These are phyloP conservation scores for Nymphalis io DNA, from an alignment of 1,140 invertebrate species.

Conservation along the genomic window DNA sequence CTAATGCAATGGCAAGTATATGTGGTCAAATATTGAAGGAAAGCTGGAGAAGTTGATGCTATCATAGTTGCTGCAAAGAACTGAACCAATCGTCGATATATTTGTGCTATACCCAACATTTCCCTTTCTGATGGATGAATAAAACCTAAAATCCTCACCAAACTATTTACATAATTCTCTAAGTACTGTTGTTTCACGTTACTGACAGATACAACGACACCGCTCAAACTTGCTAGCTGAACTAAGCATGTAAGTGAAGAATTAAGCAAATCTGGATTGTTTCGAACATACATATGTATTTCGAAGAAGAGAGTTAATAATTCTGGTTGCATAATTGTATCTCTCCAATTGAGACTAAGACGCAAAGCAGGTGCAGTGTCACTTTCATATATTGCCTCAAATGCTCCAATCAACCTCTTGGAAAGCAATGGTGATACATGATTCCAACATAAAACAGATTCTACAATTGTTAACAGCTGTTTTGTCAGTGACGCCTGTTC, in stretches of 20 bases:
- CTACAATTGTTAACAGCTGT: constrained; percentile 86
- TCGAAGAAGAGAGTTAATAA: constrained; percentile 90
- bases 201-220: constrained; percentile 82
- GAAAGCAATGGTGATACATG: constrained; percentile 85
- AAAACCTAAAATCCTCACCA: constrained; percentile 85
- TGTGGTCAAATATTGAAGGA: constrained; percentile 85
- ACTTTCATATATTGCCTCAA: constrained; percentile 86
- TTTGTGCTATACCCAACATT: constrained; percentile 85
- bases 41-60: constrained; percentile 67
- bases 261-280: constrained; percentile 87
- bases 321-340: constrained; percentile 87
- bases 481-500: constrained; percentile 81
- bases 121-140: constrained; percentile 84
- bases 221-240: constrained; percentile 88
- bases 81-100: constrained; percentile 83
- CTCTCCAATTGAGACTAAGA: constrained; percentile 85
- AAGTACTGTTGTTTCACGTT: constrained; percentile 86
- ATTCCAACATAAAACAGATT: constrained; percentile 88
- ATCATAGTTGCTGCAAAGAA: constrained; percentile 83
- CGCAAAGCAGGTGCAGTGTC: constrained; percentile 85
- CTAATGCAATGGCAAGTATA: constrained; percentile 89
- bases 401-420: constrained; percentile 86
- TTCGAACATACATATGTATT: constrained; percentile 90
- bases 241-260: constrained; percentile 90
- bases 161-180: constrained; percentile 85